A percentile compares a stretch with the other conserved stretches of the same genome.
phyloP scores from a whole-genome alignment of 2,888 invertebrate species.

The Sinohyriopsis cumingii region DNA sequence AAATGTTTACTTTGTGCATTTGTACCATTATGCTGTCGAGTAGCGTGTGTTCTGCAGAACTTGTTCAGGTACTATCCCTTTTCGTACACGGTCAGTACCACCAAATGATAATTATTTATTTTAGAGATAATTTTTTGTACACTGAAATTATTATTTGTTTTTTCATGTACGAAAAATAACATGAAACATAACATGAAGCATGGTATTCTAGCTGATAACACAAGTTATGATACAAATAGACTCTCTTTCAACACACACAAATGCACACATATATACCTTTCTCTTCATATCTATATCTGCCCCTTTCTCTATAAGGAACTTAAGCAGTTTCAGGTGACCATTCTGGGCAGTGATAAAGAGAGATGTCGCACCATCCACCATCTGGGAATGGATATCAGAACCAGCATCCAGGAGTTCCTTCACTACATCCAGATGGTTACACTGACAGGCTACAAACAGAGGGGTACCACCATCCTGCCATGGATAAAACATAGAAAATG shows the following conservation, averaged over 20 bases:
- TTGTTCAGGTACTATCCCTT: too few species aligned
- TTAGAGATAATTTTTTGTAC: too few species aligned
- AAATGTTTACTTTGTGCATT: too few species aligned
- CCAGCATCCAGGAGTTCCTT: conserved; percentile 82
- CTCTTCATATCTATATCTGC: conserved; percentile 64
- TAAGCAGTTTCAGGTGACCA: conserved; percentile 79
- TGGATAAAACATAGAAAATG: conserved; percentile 8
- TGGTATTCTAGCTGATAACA: too few species aligned
- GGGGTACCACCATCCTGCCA: conserved; percentile 91
- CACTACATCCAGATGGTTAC: conserved; percentile 89
- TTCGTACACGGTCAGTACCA: too few species aligned
- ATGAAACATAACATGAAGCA: too few species aligned
- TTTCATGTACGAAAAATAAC: too few species aligned
- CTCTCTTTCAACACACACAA: background rate
- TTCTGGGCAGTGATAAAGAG: conserved; percentile 96
- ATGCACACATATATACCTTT: conserved; percentile 50
- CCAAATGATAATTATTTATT: too few species aligned
- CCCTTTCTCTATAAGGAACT: conserved; percentile 66
- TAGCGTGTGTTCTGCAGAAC: too few species aligned
- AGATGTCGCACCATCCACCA: conserved; percentile 84
- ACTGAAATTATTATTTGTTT: too few species aligned
- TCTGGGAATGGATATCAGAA: conserved; percentile 82
- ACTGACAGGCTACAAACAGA: conserved; percentile 93
- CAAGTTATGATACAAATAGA: too few species aligned
- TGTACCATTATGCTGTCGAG: too few species aligned